Conservation (phyloP, 2,797 vertebrate species). For the Sebastes matsubarae region DNA sequence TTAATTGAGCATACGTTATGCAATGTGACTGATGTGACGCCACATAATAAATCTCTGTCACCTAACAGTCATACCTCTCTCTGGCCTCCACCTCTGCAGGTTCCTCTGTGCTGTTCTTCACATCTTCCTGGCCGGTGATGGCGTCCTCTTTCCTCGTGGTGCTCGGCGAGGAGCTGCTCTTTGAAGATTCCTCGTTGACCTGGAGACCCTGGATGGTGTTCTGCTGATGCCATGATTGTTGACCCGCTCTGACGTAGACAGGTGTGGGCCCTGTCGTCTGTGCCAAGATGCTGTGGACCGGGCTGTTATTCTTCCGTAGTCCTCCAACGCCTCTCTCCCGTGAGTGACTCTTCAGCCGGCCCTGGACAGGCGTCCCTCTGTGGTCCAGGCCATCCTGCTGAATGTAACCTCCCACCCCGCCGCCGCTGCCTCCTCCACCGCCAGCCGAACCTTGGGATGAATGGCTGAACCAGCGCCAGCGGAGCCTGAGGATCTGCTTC, state of each 20-base stretch:
- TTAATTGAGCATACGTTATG: slow-evolving; percentile 28
- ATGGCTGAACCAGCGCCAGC: slow-evolving; percentile 98
- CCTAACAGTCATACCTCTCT: slow-evolving; percentile 90
- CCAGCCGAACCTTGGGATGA: slow-evolving; percentile 90
- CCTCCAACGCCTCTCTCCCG: slow-evolving; percentile 86
- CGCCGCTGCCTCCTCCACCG: slow-evolving; percentile 81
- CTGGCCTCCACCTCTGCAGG: slow-evolving; percentile 84
- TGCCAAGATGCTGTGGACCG: slow-evolving; percentile 89
- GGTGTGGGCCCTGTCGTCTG: slow-evolving; percentile 88
- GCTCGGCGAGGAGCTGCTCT: slow-evolving; percentile 78
- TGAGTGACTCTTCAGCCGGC: slow-evolving; percentile 92
- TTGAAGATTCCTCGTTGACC: slow-evolving; percentile 84
- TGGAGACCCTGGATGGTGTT: slow-evolving; percentile 87
- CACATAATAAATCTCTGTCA: slow-evolving; percentile 35
- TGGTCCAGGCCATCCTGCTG: slow-evolving; percentile 96
- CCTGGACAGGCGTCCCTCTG: slow-evolving; percentile 89
- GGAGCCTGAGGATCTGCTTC: slow-evolving; percentile 97
- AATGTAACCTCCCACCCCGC: slow-evolving; percentile 82
- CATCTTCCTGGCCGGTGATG: slow-evolving; percentile 78
- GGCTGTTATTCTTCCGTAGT: slow-evolving; percentile 91
- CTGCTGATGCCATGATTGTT: slow-evolving; percentile 89
- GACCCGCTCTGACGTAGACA: slow-evolving; percentile 82
- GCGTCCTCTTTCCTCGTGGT: slow-evolving; percentile 82
- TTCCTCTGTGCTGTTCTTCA: slow-evolving; percentile 86
- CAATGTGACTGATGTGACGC: neutral